Conservation (phyloP, 2,888 invertebrate species). For the Trissolcus brochymenae region DNA sequence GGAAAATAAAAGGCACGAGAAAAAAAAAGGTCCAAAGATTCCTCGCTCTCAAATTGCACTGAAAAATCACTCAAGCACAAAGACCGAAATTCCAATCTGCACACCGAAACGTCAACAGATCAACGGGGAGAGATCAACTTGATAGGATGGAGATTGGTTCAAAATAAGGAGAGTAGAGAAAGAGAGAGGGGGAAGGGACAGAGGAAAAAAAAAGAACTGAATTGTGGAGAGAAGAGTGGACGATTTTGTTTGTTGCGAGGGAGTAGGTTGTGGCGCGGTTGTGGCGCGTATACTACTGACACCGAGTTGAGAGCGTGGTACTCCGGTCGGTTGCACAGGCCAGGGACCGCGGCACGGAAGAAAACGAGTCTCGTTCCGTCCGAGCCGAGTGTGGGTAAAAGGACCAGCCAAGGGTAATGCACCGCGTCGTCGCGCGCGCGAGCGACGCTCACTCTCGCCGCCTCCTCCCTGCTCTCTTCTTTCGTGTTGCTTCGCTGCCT, state of each 20-base stretch:
- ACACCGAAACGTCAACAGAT: too few relatives aligned
- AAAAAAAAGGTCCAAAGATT: too few relatives aligned
- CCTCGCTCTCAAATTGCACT: not conserved
- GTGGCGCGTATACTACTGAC: constrained; percentile 48
- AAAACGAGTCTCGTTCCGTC: constrained; percentile 53
- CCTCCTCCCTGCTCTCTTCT: constrained; percentile 11
- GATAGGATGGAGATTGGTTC: not conserved
- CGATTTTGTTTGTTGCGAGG: constrained; percentile 9
- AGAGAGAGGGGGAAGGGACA: not conserved
- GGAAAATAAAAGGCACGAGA: too few relatives aligned
- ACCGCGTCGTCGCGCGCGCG: constrained; percentile 37
- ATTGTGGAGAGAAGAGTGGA: not conserved
- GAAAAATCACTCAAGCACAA: constrained; percentile 1
- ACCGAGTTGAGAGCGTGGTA: constrained; percentile 46
- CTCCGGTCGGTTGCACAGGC: constrained; percentile 43
- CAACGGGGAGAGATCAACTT: too few relatives aligned
- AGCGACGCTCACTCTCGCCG: constrained; percentile 10
- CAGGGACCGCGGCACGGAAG: constrained; percentile 53
- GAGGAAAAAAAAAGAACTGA: not conserved
- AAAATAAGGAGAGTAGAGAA: not conserved
- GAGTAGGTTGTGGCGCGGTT: constrained; percentile 29
- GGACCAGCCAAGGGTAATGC: constrained; percentile 54
- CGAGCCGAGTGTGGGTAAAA: constrained; percentile 51
- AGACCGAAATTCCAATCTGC: not conserved
- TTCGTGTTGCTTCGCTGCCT: constrained; percentile 31